Evolutionary conservation across 2,888 invertebrate species (phyloP).

Genomic region (Rhimphoctona megacephalus): DNA sequence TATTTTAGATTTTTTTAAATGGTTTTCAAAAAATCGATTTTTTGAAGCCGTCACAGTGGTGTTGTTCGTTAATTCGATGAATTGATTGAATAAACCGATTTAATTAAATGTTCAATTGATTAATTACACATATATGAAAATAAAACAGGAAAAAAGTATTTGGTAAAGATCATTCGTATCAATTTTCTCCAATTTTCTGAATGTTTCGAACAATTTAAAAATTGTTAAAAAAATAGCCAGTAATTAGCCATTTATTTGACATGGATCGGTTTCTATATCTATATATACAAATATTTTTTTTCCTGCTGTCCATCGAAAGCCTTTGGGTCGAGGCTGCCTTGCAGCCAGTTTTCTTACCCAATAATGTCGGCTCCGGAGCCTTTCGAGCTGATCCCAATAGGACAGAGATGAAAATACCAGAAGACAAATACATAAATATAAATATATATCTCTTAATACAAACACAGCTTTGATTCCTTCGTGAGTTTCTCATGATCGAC

Average conservation of each 20-base stretch:
- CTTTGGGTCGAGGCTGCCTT: slow-evolving; percentile 49
- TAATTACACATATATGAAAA: not conserved
- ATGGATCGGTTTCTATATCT: not conserved
- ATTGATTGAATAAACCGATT: not conserved
- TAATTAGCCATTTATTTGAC: not conserved
- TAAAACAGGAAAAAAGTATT: not conserved
- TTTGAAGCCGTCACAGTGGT: no score
- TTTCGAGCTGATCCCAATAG: slow-evolving; percentile 54
- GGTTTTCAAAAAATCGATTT: no score
- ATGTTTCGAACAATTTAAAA: not conserved
- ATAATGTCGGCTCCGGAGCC: slow-evolving; percentile 52
- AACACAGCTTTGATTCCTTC: not conserved
- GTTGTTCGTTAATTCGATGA: not conserved
- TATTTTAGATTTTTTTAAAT: no score
- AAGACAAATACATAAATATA: not conserved
- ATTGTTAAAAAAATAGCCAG: not conserved
- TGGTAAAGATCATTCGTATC: not conserved
- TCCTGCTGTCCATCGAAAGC: slow-evolving; percentile 57
- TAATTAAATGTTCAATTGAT: not conserved
- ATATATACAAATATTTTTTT: not conserved
- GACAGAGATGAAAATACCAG: slow-evolving; percentile 18
- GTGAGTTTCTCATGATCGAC: slow-evolving; percentile 36
- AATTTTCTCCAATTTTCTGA: not conserved
- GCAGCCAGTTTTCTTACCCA: slow-evolving; percentile 59
- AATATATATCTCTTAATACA: not conserved